phyloP scores from a whole-genome alignment of 1,140 invertebrate genomes.

The Magallana angulata region DNA sequence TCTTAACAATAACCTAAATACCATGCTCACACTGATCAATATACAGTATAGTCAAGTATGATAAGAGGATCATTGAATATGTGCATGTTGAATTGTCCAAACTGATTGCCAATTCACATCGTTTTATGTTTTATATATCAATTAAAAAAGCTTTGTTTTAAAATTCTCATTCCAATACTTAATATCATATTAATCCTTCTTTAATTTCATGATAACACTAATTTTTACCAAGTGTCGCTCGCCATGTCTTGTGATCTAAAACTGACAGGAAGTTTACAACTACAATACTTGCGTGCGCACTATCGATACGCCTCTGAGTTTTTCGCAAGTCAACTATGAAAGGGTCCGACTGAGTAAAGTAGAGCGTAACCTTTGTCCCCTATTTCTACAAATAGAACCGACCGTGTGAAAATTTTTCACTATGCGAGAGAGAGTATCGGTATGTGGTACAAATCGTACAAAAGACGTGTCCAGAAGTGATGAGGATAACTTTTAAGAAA shows the following conservation, averaged over 20 bases:
- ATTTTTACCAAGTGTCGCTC: constrained; percentile 65
- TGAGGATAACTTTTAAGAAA: constrained; percentile 31
- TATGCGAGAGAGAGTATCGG: background rate
- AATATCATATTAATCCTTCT: too few relatives aligned
- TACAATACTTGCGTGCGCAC: background rate
- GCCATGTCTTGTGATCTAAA: constrained; percentile 63
- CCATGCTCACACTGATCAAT: too few relatives aligned
- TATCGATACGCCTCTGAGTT: background rate
- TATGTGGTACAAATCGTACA: constrained; percentile 15
- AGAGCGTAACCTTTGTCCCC: constrained; percentile 9
- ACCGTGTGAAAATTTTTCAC: constrained; percentile 30
- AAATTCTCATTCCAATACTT: too few relatives aligned
- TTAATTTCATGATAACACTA: background rate
- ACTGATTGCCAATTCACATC: too few relatives aligned
- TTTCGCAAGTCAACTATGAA: background rate
- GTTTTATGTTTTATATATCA: too few relatives aligned
- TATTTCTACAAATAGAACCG: constrained; percentile 12
- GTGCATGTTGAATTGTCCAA: too few relatives aligned
- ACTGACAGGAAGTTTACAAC: constrained; percentile 40
- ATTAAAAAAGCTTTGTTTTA: too few relatives aligned
- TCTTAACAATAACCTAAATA: too few relatives aligned
- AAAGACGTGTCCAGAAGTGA: background rate
- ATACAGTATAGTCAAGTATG: too few relatives aligned
- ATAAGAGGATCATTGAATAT: too few relatives aligned
- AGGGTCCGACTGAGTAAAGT: background rate